Percentiles rank a stretch among this genome's conserved stretches.
These are phyloP conservation scores for Boulengeromyrus knoepffleri DNA, from an alignment of 2,113 vertebrate species.

Conservation along the genomic window DNA sequence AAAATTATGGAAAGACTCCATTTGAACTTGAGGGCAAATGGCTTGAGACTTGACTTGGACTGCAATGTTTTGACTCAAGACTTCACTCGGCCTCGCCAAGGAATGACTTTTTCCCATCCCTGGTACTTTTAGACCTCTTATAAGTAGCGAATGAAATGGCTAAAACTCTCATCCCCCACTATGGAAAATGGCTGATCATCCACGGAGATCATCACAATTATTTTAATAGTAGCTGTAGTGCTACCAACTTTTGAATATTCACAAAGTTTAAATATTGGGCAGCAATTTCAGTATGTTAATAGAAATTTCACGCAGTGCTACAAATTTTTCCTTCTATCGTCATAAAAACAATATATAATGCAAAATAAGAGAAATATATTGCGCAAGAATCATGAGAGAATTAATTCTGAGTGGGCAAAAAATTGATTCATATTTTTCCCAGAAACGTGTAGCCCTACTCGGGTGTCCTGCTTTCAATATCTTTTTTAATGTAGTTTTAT, in stretches of 20 bases:
- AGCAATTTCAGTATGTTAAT: too few relatives aligned
- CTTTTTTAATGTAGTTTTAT: too few relatives aligned
- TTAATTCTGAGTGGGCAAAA: background rate
- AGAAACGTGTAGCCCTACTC: background rate
- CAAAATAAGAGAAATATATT: background rate
- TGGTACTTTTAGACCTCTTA: background rate
- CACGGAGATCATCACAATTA: background rate
- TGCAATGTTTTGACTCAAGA: too few relatives aligned
- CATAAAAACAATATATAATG: background rate
- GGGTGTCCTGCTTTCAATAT: too few relatives aligned
- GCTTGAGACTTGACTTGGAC: too few relatives aligned
- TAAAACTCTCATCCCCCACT: background rate
- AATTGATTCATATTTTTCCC: background rate
- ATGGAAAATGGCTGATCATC: background rate
- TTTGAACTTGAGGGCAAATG: too few relatives aligned
- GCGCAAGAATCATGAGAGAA: background rate
- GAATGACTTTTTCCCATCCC: too few relatives aligned
- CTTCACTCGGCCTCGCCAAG: too few relatives aligned
- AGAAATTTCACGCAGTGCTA: background rate
- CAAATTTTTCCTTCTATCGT: background rate
- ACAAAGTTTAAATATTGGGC: too few relatives aligned
- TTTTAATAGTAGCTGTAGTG: background rate
- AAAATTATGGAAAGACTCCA: too few relatives aligned
- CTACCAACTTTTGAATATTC: background rate
- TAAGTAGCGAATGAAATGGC: too few relatives aligned